Conservation (phyloP, 2,113 vertebrate genomes). For the Eudyptes chrysolophus region DNA sequence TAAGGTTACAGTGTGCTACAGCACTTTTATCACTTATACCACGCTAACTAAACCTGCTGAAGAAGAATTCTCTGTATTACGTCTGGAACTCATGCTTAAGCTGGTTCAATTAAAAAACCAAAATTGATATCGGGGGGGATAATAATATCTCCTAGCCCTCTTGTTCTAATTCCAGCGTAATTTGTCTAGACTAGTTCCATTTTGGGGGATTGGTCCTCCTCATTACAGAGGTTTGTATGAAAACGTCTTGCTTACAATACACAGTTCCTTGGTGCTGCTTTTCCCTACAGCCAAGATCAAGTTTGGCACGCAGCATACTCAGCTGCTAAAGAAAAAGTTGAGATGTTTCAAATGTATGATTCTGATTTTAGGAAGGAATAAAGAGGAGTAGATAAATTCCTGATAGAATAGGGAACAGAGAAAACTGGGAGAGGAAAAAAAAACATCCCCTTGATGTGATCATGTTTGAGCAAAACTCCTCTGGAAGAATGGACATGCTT, state of each 20-base stretch:
- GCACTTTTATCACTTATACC: not conserved
- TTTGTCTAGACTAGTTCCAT: not conserved
- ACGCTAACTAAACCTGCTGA: not conserved
- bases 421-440: not conserved
- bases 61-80: not conserved
- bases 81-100: not conserved
- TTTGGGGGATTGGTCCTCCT: not conserved
- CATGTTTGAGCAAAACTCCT: slow-evolving; percentile 10
- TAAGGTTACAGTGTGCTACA: not conserved
- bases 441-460: not conserved
- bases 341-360: not conserved
- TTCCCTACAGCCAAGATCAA: not conserved
- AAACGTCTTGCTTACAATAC: not conserved
- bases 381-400: not conserved
- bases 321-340: not conserved
- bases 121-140: not conserved
- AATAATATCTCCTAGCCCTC: not conserved
- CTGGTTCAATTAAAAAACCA: not conserved
- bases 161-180: not conserved
- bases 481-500: not conserved
- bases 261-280: not conserved
- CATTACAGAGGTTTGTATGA: not conserved
- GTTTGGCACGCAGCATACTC: not conserved
- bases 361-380: not conserved
- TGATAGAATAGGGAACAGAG: not conserved